A percentile compares a stretch with the other conserved stretches of the same genome.
These are phyloP conservation scores for Acronicta aceris DNA, from an alignment of 2,888 invertebrate genomes.

Conservation along the genomic window DNA sequence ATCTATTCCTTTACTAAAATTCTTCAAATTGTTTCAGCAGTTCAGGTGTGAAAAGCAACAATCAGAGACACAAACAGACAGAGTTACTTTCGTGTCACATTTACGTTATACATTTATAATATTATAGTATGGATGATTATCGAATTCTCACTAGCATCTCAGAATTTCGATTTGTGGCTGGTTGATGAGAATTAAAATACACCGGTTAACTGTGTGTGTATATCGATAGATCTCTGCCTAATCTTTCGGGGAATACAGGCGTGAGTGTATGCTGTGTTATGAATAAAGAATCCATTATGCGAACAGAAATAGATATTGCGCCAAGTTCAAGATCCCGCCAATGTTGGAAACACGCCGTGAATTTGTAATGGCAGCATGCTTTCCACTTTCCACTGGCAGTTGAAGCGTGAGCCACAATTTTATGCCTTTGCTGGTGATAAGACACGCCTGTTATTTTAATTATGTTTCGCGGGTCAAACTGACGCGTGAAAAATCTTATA, in stretches of 20 bases:
- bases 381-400: slow-evolving; percentile 47
- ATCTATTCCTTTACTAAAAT: too few species aligned
- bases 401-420: slow-evolving; percentile 34
- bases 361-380: slow-evolving; percentile 46
- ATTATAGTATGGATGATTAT: too few species aligned
- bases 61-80: too few species aligned
- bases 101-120: too few species aligned
- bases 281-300: slow-evolving; percentile 22
- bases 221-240: background rate
- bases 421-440: slow-evolving; percentile 5
- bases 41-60: too few species aligned
- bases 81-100: too few species aligned
- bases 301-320: slow-evolving; percentile 23
- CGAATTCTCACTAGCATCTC: too few species aligned
- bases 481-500: too few species aligned
- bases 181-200: too few species aligned
- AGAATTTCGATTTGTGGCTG: too few species aligned
- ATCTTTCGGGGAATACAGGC: background rate
- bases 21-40: too few species aligned
- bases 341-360: slow-evolving; percentile 39
- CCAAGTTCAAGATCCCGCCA: slow-evolving; percentile 40
- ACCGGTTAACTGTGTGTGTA: background rate
- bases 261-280: too few species aligned
- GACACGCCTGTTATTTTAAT: slow-evolving; percentile 1
- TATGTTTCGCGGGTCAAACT: slow-evolving; percentile 6